Evolutionary conservation across 2,797 vertebrate genomes (phyloP).

Genomic region (Distichodus sexfasciatus): DNA sequence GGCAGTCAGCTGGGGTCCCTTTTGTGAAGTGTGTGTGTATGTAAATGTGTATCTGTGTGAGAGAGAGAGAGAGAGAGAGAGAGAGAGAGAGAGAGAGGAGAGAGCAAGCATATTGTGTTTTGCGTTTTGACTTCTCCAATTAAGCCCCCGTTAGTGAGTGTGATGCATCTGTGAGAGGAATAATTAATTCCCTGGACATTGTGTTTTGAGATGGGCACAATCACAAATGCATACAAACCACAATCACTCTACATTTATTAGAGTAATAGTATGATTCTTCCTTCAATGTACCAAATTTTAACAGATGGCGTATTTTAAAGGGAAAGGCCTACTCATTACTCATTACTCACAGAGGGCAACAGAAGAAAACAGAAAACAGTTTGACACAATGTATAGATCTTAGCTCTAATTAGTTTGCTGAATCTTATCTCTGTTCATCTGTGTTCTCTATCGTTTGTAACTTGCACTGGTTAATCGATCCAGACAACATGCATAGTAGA

Average conservation of each 20-base stretch:
- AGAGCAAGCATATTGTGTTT: slow-evolving; percentile 41
- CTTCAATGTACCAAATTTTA: neutral
- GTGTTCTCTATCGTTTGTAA: too few species aligned
- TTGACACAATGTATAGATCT: too few species aligned
- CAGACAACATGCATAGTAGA: too few species aligned
- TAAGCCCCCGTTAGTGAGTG: slow-evolving; percentile 45
- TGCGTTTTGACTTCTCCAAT: slow-evolving; percentile 54
- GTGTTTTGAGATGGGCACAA: slow-evolving; percentile 35
- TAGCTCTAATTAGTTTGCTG: too few species aligned
- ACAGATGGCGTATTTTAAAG: too few species aligned
- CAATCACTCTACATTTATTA: neutral
- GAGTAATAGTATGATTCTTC: neutral
- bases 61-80: too few species aligned
- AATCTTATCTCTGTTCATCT: too few species aligned
- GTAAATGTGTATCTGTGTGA: slow-evolving; percentile 31
- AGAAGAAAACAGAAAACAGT: too few species aligned
- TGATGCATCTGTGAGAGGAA: slow-evolving; percentile 31
- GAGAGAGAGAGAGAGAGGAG: too few species aligned
- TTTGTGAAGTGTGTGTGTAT: slow-evolving; percentile 29
- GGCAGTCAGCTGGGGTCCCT: slow-evolving; percentile 55
- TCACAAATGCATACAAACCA: slow-evolving; percentile 20
- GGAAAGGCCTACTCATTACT: too few species aligned
- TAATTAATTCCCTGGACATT: slow-evolving; percentile 51
- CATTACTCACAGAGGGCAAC: too few species aligned
- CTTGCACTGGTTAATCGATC: too few species aligned